phyloP scores from a whole-genome alignment of 2,888 invertebrate species.

The Ashinkailepas kermadecensis region DNA sequence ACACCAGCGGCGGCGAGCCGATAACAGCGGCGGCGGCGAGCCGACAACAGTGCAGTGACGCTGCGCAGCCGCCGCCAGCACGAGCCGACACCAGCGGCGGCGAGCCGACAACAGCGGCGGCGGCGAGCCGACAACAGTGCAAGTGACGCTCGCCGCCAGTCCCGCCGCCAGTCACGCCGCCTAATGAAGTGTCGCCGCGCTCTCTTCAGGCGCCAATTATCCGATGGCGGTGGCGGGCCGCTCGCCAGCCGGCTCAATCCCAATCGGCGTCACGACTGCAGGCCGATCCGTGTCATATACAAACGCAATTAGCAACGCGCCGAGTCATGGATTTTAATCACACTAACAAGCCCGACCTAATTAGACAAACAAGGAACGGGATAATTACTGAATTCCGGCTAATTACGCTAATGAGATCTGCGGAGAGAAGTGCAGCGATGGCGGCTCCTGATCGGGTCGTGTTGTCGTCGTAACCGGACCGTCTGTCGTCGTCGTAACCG shows the following conservation, averaged over 20 bases:
- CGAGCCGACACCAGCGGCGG: too few species aligned
- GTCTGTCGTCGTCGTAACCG: background rate
- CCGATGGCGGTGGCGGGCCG: background rate
- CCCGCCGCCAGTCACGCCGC: background rate
- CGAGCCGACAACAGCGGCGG: too few species aligned
- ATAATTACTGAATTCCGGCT: constrained; percentile 19
- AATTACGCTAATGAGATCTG: constrained; percentile 23
- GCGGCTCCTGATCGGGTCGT: background rate
- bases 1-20: too few species aligned
- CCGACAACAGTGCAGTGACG: too few species aligned
- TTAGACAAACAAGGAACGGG: constrained; percentile 23
- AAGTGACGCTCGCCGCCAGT: too few species aligned
- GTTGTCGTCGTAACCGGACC: background rate
- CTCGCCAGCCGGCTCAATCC: background rate
- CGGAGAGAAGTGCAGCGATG: background rate
- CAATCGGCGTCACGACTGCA: background rate
- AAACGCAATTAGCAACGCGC: constrained; percentile 13
- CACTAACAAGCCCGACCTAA: constrained; percentile 23
- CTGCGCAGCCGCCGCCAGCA: too few species aligned
- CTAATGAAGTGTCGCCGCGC: background rate
- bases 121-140: too few species aligned
- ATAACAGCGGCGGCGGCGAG: too few species aligned
- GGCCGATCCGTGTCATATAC: background rate
- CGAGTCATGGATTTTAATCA: constrained; percentile 20
- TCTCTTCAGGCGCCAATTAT: background rate